These are phyloP conservation scores for Monodelphis domestica DNA, from an alignment of 2,797 vertebrate genomes.

Conservation along the genomic window DNA sequence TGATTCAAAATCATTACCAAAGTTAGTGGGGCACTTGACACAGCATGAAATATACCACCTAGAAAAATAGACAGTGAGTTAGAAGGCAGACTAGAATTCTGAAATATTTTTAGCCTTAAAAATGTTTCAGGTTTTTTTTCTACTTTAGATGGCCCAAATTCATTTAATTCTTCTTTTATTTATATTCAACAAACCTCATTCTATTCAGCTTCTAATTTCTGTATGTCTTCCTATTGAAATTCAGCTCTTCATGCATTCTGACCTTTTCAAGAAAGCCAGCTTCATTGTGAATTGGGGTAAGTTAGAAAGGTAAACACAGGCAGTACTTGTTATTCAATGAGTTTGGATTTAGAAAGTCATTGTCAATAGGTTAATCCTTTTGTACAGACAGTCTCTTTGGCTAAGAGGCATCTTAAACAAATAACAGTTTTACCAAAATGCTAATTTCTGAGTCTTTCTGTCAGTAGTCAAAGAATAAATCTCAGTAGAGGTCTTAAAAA, in stretches of 20 bases:
- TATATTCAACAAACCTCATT: conserved; percentile 64
- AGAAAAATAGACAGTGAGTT: conserved; percentile 7
- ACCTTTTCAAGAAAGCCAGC: conserved; percentile 86
- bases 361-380: conserved; percentile 90
- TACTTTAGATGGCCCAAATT: conserved; percentile 47
- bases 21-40: conserved; percentile 20
- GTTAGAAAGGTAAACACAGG: conserved; percentile 88
- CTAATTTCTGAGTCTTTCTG: conserved; percentile 83
- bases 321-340: conserved; percentile 87
- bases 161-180: conserved; percentile 58
- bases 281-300: conserved; percentile 86
- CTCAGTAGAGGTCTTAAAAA: conserved; percentile 79
- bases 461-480: conserved; percentile 82
- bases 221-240: conserved; percentile 82
- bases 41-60: conserved; percentile 42
- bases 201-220: conserved; percentile 65
- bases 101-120: conserved; percentile 31
- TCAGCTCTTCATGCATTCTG: conserved; percentile 83
- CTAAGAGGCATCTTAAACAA: conserved; percentile 85
- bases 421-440: conserved; percentile 86
- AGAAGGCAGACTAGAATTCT: not conserved
- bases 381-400: conserved; percentile 84
- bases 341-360: conserved; percentile 85
- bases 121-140: not conserved
- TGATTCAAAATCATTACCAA: not conserved